Base-by-base conservation (phyloP, 2,113 vertebrate species). In the Sander lucioperca region DNA sequence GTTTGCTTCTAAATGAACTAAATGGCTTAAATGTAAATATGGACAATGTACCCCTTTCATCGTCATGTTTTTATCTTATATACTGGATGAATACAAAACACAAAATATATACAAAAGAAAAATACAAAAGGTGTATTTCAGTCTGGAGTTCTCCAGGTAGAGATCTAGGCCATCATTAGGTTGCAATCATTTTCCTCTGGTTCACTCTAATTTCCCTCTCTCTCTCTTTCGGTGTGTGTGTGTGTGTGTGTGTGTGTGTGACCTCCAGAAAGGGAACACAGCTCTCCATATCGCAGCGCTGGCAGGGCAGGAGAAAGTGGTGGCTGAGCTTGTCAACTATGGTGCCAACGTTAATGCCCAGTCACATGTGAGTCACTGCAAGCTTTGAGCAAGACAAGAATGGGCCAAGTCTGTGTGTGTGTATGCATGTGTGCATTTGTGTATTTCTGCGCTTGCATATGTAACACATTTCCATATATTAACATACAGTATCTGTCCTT, bases 291-390 rank as follows among this genome's bases (percentile, higher is more conserved):
- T 99, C 0, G 98, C 98, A 11, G 97, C 98, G 11, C 92, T 99
- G 71, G 98, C 98, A 3, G 95, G 95, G 53, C 95, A 96, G 89
- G 94, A 95, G 92, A 95, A 95, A 91, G 95, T 96, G 91, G 97
- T 99, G 79, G 96, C 96, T 69, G 97, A 99, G 74, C 95, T 99
- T 13, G 96, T 97, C 80, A 95, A 97, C 92, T 97, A 97, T 1
- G 97, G 97, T 48, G 98, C 97, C 94, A 99, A 99, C 0, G 97
- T 99, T 90, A 99, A 99, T 10, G 97, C 96, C 0, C 98, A 99
- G 92, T 99, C 98, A 3, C 97, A 98, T 94, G 98, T 96, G 82
- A 94, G 94, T 90, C 65, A 68, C 66, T 3, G 3, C 50, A n/a
- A 67, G 19, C 73, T 69, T 39, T 80, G 66, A 23, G 48, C 39